phyloP scores from a whole-genome alignment of 2,888 invertebrate species.

The Sussaba pulchella region DNA sequence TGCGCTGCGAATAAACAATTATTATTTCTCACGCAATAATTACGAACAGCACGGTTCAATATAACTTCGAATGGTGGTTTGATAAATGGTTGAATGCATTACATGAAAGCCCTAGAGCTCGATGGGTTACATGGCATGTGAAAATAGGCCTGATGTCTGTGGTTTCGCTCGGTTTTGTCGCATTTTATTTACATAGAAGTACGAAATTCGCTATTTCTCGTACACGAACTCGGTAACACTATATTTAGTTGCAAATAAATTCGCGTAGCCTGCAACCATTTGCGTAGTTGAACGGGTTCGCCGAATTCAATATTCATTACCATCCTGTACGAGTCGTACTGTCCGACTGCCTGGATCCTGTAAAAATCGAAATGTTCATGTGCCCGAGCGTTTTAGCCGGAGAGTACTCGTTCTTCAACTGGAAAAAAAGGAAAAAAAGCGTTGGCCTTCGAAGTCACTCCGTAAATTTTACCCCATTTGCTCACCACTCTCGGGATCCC shows the following conservation, averaged over 20 bases:
- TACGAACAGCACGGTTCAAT: too few species aligned
- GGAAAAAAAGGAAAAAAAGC: not conserved
- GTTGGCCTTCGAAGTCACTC: not conserved
- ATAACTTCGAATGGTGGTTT: too few species aligned
- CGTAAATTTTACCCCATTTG: constrained; percentile 25
- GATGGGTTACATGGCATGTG: too few species aligned
- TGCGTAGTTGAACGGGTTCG: not conserved
- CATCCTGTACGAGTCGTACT: not conserved
- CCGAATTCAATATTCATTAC: constrained; percentile 40
- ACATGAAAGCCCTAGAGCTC: too few species aligned
- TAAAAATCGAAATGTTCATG: not conserved
- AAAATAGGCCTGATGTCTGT: too few species aligned
- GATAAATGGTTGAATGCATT: too few species aligned
- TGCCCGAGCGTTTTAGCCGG: not conserved
- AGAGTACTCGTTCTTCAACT: not conserved
- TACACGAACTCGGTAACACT: not conserved
- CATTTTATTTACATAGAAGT: not conserved
- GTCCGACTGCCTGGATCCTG: not conserved
- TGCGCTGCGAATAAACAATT: too few species aligned
- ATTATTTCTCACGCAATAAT: too few species aligned
- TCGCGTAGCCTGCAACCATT: not conserved
- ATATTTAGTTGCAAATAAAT: not conserved
- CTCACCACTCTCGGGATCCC: not conserved
- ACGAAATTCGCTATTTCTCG: not conserved
- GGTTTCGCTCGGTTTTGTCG: not conserved